phyloP scores from a whole-genome alignment of 2,888 invertebrate genomes.

The Serripes groenlandicus region DNA sequence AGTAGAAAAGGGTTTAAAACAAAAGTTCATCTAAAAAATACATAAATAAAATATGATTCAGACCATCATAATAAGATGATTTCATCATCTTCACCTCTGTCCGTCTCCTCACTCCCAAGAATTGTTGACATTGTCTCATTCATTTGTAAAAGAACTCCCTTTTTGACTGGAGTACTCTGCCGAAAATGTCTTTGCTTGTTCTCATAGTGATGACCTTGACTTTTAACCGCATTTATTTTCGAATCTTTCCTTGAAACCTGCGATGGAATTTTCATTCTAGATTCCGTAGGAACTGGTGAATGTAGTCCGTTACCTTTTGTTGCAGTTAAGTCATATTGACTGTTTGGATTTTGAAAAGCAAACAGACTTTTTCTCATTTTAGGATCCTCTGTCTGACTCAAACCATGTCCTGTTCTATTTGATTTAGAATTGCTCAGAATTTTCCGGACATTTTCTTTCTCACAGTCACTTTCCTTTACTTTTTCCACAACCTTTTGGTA shows the following conservation, averaged over 20 bases:
- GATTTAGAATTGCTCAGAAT: not conserved
- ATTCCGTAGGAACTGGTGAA: not conserved
- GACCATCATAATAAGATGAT: constrained; percentile 30
- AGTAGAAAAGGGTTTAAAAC: not conserved
- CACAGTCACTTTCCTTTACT: not conserved
- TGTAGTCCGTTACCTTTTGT: not conserved
- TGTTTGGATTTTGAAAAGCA: not conserved
- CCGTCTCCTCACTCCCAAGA: constrained; percentile 45
- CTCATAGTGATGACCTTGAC: not conserved
- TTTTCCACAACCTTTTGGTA: constrained; percentile 1
- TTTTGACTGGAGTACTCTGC: constrained; percentile 55
- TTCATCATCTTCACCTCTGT: constrained; percentile 37
- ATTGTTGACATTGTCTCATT: constrained; percentile 58
- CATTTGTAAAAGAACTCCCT: constrained; percentile 28
- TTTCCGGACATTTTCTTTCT: constrained; percentile 7
- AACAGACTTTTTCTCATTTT: constrained; percentile 21
- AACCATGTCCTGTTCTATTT: not conserved
- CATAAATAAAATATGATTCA: too few species aligned
- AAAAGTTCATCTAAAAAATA: not conserved
- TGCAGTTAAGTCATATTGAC: not conserved
- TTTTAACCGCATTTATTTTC: not conserved
- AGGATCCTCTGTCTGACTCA: not conserved
- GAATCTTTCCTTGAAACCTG: not conserved
- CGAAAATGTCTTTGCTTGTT: constrained; percentile 16
- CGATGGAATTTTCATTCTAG: not conserved